phyloP scores from a whole-genome alignment of 2,797 vertebrate genomes.

The Phoeniculus purpureus region DNA sequence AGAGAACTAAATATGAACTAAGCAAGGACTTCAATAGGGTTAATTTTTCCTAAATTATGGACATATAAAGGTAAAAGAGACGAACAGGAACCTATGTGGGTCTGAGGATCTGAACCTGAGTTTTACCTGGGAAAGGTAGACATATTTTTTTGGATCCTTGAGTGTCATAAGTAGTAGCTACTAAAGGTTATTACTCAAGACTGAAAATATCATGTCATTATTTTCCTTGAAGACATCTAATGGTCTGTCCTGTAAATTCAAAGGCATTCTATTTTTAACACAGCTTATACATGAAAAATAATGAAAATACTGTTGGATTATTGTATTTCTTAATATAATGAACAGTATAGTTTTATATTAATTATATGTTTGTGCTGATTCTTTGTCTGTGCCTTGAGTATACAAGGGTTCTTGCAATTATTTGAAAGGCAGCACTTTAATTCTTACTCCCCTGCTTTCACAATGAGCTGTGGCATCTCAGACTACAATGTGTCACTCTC shows the following conservation, averaged over 20 bases:
- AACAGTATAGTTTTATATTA: not conserved
- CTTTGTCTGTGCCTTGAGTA: not conserved
- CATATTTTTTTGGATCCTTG: not conserved
- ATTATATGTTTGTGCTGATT: not conserved
- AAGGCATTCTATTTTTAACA: not conserved
- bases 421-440: not conserved
- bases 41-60: not conserved
- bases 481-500: not conserved
- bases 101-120: not conserved
- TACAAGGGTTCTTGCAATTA: not conserved
- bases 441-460: not conserved
- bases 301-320: not conserved
- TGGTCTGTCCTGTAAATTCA: not conserved
- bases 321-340: not conserved
- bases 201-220: not conserved
- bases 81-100: not conserved
- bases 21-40: not conserved
- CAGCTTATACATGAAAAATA: not conserved
- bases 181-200: not conserved
- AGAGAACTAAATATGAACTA: not conserved
- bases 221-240: slow-evolving; percentile 9
- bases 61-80: not conserved
- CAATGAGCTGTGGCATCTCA: not conserved
- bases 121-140: not conserved
- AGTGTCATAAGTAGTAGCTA: not conserved